Base-by-base conservation (phyloP, 37 sponge, comb jelly and placozoan species). In the Halichondria panicea region DNA sequence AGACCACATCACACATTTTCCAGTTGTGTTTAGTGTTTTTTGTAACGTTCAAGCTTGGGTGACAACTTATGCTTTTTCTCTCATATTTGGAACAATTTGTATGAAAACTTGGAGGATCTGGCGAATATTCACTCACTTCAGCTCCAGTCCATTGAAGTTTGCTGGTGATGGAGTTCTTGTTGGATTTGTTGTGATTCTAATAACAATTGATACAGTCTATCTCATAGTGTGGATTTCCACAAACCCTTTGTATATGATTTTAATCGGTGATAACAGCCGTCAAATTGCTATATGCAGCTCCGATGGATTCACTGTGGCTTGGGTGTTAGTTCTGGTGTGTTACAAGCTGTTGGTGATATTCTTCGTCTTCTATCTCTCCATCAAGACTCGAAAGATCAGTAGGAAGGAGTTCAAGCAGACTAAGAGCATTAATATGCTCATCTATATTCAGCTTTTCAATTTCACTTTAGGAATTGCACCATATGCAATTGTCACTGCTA, bases 31-130 rank as follows among this genome's bases (percentile, higher is more conserved):
- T 38, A 43, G 74, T 24, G 38, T 58, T 39, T 1, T 2, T 3
- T 74, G 74, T 35, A 74, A 37, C 39, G 25, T 28, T 12, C 7
- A 59, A n/a, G 8, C n/a, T 7, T 74, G 74, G 74, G 34, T 43
- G 5, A 21, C 15, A 21, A 18, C 62, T 1, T 22, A 59, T 21
- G 19, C 38, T 25, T 21, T 31, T 35, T n/a, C 61, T 31, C 74
- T 74, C 59, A 59, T 74, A 2, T 57, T 74, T 58, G 74, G 74
- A 34, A 59, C 62, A 1, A 57, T 74, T 21, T 59, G 61, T 30
- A 62, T 6, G 44, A 54, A 55, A 8, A 55, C 61, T 21, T 74
- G 74, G 74, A 38, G 74, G 3, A 56, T 74, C 1, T 59, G 41
- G 8, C 59, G 61, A 9, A 74, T 74, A 28, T 74, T 74, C 27